Percentiles rank a stretch among this genome's conserved stretches.
Evolutionary conservation across 92 coral and sea anemone genomes (phyloP).

Genomic region (Heteractis magnifica): DNA sequence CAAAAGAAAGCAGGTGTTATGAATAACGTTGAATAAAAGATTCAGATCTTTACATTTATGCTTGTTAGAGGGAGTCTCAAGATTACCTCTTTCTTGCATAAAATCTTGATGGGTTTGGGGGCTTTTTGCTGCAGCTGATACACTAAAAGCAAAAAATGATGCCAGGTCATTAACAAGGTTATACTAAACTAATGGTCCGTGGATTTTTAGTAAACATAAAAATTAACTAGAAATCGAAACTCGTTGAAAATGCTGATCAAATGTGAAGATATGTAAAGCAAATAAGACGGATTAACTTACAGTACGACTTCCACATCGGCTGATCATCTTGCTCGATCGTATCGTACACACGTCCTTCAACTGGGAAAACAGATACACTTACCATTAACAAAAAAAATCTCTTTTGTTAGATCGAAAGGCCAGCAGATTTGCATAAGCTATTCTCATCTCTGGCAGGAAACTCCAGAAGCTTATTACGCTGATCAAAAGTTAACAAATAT

Average conservation of each 20-base stretch:
- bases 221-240: not conserved
- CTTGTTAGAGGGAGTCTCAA: not conserved
- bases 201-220: too few relatives aligned
- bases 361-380: constrained; percentile 20
- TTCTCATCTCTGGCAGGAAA: not conserved
- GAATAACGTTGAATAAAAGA: not conserved
- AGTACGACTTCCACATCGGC: constrained; percentile 83
- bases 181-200: not conserved
- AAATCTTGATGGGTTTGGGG: constrained; percentile 77
- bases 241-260: not conserved
- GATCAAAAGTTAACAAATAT: not conserved
- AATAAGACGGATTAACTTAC: constrained; percentile 45
- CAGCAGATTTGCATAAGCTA: not conserved
- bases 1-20: not conserved
- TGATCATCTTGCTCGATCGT: constrained; percentile 59
- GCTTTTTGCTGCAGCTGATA: constrained; percentile 92
- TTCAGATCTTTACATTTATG: not conserved
- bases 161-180: not conserved
- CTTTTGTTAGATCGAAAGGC: not conserved
- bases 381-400: not conserved
- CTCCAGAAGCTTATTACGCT: not conserved
- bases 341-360: constrained; percentile 63
- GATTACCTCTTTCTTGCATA: constrained; percentile 80
- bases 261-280: not conserved
- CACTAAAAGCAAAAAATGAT: constrained; percentile 42